These are phyloP conservation scores for Zenarchopterus dispar DNA, from an alignment of 2,797 vertebrate genomes.

Conservation along the genomic window DNA sequence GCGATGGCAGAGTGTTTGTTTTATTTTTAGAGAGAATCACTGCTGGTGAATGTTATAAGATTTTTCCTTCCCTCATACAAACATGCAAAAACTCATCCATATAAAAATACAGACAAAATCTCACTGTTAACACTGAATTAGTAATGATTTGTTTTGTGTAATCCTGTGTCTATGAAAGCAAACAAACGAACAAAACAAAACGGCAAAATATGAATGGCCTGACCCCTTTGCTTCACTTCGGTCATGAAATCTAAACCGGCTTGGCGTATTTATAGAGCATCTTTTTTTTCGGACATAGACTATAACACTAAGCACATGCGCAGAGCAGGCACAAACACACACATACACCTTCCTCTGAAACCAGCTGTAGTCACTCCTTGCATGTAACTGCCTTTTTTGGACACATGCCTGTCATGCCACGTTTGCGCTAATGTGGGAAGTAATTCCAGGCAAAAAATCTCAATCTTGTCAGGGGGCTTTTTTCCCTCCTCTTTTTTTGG, in stretches of 20 bases:
- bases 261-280: slow-evolving; percentile 78
- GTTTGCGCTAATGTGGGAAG: slow-evolving; percentile 50
- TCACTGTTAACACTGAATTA: background rate
- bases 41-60: slow-evolving; percentile 70
- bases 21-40: slow-evolving; percentile 84
- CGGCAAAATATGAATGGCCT: slow-evolving; percentile 62
- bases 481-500: slow-evolving; percentile 14
- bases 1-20: slow-evolving; percentile 79
- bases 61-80: slow-evolving; percentile 50
- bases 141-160: slow-evolving; percentile 11
- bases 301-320: slow-evolving; percentile 73
- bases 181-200: slow-evolving; percentile 21
- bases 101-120: slow-evolving; percentile 14
- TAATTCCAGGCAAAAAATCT: slow-evolving; percentile 16
- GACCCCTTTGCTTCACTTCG: slow-evolving; percentile 64
- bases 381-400: slow-evolving; percentile 79
- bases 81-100: slow-evolving; percentile 23
- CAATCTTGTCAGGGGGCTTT: slow-evolving; percentile 22
- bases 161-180: background rate
- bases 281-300: slow-evolving; percentile 68
- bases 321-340: slow-evolving; percentile 29
- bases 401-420: slow-evolving; percentile 69
- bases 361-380: slow-evolving; percentile 64
- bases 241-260: slow-evolving; percentile 73
- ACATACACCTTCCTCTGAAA: slow-evolving; percentile 44